Evolutionary conservation across 1,140 invertebrate species (phyloP), one percentile per base, ranked within the genome.

Genomic region (Tetragonula clypearis): DNA sequence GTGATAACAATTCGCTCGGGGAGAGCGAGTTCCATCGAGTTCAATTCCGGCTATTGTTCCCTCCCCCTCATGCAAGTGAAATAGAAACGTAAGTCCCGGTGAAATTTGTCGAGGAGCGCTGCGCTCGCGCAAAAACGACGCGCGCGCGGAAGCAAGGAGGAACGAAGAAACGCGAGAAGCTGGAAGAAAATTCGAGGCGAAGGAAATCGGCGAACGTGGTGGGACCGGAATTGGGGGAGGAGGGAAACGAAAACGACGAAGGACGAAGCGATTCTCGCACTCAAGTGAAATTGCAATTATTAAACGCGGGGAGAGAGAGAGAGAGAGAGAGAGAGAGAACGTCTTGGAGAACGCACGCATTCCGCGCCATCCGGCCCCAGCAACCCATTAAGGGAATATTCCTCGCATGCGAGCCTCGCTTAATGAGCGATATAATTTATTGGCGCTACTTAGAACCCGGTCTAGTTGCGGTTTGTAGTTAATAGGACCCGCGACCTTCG

Each of bases 401-500:
- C 87, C 84, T 49, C 90, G 89, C 85, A 85, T 87, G 77, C 86
- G 68, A 86, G 81, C 71, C 79, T 66, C 86, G 85, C 77, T 92
- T 90, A 91, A 92, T 91, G 90, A 91, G 86, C 87, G 87, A 87
- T 88, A 91, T 91, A 90, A 92, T 92, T 92, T 92, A 92, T 92
- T 83, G 85, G 82, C 74, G 81, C 82, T 90, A 90, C 88, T 90
- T 80, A 78, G 82, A 56, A 75, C 69, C 49, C 56, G 86, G 72
- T 80, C 86, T 85, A 87, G 69, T 87, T 76, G 88, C 86, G 86
- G 88, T 79, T 90, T 71, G 41, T 68, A 84, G 88, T 90, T 90
- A 90, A 90, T 90, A 90, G 89, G 81, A 81, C 84, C 83, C 69
- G 75, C 79, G 89, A 87, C 83, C 89, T 90, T 77, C 86, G 88